These are phyloP conservation scores for Bombus picipes DNA, from an alignment of 1,140 invertebrate species.

Conservation along the genomic window DNA sequence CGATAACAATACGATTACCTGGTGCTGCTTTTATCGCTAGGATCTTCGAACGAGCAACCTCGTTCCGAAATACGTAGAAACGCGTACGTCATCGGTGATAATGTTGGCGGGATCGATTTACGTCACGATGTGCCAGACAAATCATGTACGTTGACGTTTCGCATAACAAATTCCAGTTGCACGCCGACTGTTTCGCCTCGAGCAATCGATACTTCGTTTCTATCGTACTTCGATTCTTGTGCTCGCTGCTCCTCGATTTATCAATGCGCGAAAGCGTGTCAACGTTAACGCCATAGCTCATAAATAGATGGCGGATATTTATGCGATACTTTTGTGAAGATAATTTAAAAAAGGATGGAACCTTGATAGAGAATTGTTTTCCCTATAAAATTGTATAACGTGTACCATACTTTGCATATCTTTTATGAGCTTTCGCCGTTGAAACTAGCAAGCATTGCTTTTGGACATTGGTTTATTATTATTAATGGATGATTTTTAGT, in stretches of 20 bases:
- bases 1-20: conserved; percentile 44
- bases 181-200: conserved; percentile 57
- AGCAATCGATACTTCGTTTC: conserved; percentile 55
- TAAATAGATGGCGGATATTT: background rate
- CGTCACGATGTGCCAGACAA: conserved; percentile 58
- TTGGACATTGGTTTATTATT: too few species aligned
- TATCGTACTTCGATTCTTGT: conserved; percentile 15
- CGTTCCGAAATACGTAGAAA: conserved; percentile 54
- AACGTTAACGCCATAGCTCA: background rate
- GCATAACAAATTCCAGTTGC: conserved; percentile 65
- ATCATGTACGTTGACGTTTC: conserved; percentile 57
- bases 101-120: conserved; percentile 58
- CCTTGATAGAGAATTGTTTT: background rate
- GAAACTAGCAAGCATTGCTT: too few species aligned
- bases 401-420: background rate
- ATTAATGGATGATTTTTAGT: too few species aligned
- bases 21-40: conserved; percentile 34
- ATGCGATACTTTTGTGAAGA: background rate
- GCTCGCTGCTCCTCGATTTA: background rate
- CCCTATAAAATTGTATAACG: too few species aligned
- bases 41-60: conserved; percentile 55
- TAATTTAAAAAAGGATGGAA: background rate
- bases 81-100: conserved; percentile 64
- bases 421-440: background rate
- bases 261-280: background rate